Conservation (phyloP, 1,140 invertebrate species). For the Pemphigus obesinymphae region DNA sequence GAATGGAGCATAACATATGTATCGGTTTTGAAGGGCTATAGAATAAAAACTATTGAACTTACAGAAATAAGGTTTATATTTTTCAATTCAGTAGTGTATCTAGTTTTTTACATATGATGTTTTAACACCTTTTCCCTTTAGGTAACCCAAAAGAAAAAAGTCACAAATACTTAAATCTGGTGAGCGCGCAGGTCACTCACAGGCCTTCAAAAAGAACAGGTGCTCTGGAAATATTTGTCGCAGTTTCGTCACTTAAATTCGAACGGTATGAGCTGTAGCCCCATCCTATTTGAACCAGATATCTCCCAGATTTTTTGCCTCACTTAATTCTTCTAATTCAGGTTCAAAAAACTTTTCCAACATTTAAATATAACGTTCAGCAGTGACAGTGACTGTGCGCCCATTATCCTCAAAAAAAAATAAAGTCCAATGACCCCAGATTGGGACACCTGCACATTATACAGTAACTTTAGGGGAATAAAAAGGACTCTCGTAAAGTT, state of each 20-base stretch:
- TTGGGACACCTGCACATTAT: not conserved
- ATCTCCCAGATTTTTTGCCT: not conserved
- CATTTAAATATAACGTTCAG: slow-evolving; percentile 1
- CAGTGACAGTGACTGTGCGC: not conserved
- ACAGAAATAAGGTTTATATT: no score
- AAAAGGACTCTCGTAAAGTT: no score
- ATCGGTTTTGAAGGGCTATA: not conserved
- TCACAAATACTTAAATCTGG: not conserved
- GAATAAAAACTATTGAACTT: not conserved
- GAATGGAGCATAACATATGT: not conserved
- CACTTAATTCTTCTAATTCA: not conserved
- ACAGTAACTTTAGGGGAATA: no score
- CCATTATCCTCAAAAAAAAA: not conserved
- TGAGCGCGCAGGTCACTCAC: not conserved
- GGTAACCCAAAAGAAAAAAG: not conserved
- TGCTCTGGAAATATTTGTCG: not conserved
- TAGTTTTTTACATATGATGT: not conserved
- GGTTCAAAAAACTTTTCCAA: no score
- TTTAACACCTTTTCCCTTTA: not conserved
- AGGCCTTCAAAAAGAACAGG: not conserved
- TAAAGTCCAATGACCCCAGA: not conserved
- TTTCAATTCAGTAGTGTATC: not conserved
- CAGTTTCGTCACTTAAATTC: not conserved
- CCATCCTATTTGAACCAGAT: not conserved
- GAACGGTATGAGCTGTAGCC: not conserved